Percentiles rank a stretch among this genome's conserved stretches.
phyloP scores from a whole-genome alignment of 2,888 invertebrate genomes.

The Seira musarum region DNA sequence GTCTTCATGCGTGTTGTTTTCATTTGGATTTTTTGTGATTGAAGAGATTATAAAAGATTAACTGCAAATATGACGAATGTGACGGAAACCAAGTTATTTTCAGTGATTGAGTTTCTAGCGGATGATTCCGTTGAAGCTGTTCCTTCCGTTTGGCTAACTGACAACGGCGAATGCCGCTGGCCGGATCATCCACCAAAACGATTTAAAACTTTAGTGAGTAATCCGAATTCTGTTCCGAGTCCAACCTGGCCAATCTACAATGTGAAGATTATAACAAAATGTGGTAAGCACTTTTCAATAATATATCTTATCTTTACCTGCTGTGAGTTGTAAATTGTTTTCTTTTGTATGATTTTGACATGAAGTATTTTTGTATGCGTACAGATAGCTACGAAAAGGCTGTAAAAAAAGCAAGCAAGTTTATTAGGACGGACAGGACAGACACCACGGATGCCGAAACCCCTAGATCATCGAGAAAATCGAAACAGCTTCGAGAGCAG shows the following conservation, averaged over 20 bases:
- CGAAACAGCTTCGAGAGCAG: too few species aligned
- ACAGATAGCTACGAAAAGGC: neutral
- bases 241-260: neutral
- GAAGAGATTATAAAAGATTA: too few species aligned
- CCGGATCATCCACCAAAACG: neutral
- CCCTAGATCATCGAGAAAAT: neutral
- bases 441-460: neutral
- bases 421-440: neutral
- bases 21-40: too few species aligned
- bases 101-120: neutral
- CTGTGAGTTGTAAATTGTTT: too few species aligned
- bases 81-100: too few species aligned
- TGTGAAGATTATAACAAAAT: neutral
- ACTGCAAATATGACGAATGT: too few species aligned
- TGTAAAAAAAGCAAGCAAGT: neutral
- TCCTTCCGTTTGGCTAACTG: neutral
- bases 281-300: too few species aligned
- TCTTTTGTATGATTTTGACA: too few species aligned
- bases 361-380: too few species aligned
- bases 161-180: neutral
- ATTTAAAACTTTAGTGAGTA: neutral
- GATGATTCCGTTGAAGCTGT: neutral
- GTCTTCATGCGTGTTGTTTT: too few species aligned
- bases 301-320: too few species aligned
- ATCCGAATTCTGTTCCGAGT: neutral